A percentile compares a stretch with the other conserved stretches of the same genome.
These are phyloP conservation scores for Sebastes vulpes DNA, from an alignment of 2,797 vertebrate species.

Conservation along the genomic window DNA sequence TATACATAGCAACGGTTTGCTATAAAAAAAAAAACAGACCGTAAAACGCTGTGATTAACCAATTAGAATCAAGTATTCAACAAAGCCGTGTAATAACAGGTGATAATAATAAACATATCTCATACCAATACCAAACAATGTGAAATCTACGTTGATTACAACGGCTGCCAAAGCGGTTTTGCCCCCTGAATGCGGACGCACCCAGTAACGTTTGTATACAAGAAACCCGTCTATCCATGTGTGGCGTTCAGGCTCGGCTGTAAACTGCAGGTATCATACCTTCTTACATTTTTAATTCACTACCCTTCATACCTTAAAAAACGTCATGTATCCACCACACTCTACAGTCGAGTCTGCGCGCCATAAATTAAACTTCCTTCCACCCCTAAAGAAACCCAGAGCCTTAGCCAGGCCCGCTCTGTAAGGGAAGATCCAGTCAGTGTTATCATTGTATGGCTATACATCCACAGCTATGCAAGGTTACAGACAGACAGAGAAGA, in stretches of 20 bases:
- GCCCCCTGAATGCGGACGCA: too few relatives aligned
- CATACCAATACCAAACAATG: too few relatives aligned
- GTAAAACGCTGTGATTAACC: too few relatives aligned
- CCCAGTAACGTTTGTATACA: too few relatives aligned
- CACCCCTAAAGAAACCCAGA: conserved; percentile 41
- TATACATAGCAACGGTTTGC: too few relatives aligned
- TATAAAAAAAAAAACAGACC: too few relatives aligned
- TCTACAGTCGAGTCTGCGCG: conserved; percentile 25
- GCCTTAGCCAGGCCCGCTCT: conserved; percentile 61
- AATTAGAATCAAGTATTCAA: too few relatives aligned
- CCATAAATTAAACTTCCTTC: conserved; percentile 5
- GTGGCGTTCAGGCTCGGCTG: conserved; percentile 24
- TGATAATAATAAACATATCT: too few relatives aligned
- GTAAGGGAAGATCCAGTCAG: conserved; percentile 11
- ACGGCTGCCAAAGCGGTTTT: accelerated
- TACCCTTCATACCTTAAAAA: too few relatives aligned
- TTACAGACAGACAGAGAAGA: conserved; percentile 29
- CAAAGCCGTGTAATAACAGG: too few relatives aligned
- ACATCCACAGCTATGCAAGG: conserved; percentile 75
- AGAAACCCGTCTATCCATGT: neutral
- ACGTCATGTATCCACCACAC: neutral
- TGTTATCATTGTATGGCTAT: conserved; percentile 64
- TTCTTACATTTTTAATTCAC: neutral
- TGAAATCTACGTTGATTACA: too few relatives aligned
- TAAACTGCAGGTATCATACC: conserved; percentile 35